Conservation (phyloP, 1,140 invertebrate genomes). For the Drosophila willistoni region DNA sequence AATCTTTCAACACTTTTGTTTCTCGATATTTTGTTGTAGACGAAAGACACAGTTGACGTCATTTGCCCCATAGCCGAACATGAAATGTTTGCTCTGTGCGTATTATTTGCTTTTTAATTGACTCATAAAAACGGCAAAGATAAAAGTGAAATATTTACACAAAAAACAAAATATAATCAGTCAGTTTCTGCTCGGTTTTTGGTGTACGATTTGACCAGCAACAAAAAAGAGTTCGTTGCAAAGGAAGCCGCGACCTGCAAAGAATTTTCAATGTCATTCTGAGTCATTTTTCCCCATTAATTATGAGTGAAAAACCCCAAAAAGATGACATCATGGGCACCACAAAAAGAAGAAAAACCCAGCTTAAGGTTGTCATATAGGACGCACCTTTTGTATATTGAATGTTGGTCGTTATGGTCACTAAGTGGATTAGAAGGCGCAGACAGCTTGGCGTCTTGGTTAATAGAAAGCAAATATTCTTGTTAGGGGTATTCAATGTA, state of each 20-base stretch:
- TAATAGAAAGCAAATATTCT: not conserved
- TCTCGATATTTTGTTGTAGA: constrained; percentile 41
- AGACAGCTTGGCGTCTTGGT: constrained; percentile 22
- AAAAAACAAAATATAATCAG: constrained; percentile 28
- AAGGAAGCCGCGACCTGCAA: not conserved
- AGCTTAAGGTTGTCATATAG: not conserved
- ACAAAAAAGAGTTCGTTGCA: constrained; percentile 17
- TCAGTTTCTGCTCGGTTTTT: constrained; percentile 18
- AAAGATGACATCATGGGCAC: constrained; percentile 12
- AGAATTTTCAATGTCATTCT: constrained; percentile 8
- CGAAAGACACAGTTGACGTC: constrained; percentile 37
- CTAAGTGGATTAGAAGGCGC: constrained; percentile 22
- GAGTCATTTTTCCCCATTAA: constrained; percentile 8
- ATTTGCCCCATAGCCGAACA: constrained; percentile 29
- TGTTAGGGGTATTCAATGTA: not conserved
- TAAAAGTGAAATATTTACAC: constrained; percentile 61
- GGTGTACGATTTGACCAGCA: constrained; percentile 12
- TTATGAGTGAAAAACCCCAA: constrained; percentile 9
- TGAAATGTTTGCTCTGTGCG: constrained; percentile 53
- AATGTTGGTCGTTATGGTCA: not conserved
- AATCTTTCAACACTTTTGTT: constrained; percentile 55
- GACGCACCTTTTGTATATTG: constrained; percentile 13
- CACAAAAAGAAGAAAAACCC: not conserved
- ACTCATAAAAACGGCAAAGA: constrained; percentile 65
- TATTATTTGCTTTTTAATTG: constrained; percentile 72